phyloP scores from a whole-genome alignment of 2,888 invertebrate species.

The Leucophora obtusa region DNA sequence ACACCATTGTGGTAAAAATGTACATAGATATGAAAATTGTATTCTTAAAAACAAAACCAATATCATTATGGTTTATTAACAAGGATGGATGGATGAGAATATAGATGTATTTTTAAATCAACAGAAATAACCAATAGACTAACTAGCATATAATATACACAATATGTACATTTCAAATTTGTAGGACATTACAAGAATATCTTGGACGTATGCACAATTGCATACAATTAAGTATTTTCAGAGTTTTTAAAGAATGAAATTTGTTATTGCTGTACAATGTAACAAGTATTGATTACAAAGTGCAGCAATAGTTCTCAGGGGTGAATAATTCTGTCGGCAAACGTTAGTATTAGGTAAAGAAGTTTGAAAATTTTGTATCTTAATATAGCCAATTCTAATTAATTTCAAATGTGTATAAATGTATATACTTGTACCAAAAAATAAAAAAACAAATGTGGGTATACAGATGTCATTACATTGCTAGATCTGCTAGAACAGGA shows the following conservation, averaged over 20 bases:
- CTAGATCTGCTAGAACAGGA: too few relatives aligned
- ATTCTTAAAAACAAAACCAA: constrained; percentile 1
- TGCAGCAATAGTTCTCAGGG: too few relatives aligned
- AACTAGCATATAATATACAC: background rate
- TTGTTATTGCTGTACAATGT: too few relatives aligned
- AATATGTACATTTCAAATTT: background rate
- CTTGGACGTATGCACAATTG: background rate
- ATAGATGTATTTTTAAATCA: background rate
- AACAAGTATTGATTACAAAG: too few relatives aligned
- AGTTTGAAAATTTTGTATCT: too few relatives aligned
- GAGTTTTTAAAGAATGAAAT: background rate
- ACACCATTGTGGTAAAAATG: background rate
- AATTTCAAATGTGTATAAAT: too few relatives aligned
- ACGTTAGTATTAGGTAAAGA: too few relatives aligned
- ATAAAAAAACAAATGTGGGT: too few relatives aligned
- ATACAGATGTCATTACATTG: too few relatives aligned
- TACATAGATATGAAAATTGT: background rate
- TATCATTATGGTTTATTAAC: background rate
- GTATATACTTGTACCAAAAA: too few relatives aligned
- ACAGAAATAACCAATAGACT: background rate
- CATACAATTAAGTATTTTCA: background rate
- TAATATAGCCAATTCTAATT: too few relatives aligned
- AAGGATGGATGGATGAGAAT: background rate
- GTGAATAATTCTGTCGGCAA: too few relatives aligned
- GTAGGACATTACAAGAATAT: background rate